These are phyloP conservation scores for Lutraria rhynchaena DNA, from an alignment of 1,140 invertebrate species.

Conservation along the genomic window DNA sequence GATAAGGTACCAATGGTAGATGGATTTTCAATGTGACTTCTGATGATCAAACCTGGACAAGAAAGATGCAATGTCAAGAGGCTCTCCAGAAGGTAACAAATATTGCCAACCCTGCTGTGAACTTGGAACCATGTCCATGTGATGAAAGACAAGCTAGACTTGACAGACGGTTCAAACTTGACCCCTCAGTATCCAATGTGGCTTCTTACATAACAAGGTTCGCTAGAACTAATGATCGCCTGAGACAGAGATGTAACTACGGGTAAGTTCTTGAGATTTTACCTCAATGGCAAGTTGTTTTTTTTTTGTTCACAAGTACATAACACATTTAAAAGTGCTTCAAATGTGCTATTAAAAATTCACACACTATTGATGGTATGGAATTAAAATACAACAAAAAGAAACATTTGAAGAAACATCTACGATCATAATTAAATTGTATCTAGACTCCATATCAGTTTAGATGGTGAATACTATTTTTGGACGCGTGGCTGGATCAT, in stretches of 20 bases:
- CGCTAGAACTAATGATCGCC: neutral
- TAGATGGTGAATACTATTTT: too few relatives aligned
- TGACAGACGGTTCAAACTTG: constrained; percentile 8
- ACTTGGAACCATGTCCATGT: constrained; percentile 18
- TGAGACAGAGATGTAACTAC: constrained; percentile 25
- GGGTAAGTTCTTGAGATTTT: neutral
- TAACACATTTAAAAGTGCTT: too few relatives aligned
- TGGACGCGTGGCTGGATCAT: too few relatives aligned
- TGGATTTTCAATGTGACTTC: constrained; percentile 42
- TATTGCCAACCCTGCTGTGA: neutral
- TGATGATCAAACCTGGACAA: neutral
- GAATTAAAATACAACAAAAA: too few relatives aligned
- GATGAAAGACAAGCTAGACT: neutral
- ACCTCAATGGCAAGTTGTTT: too few relatives aligned
- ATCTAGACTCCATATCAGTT: too few relatives aligned
- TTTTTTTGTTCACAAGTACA: too few relatives aligned
- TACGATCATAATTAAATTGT: too few relatives aligned
- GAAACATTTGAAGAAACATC: too few relatives aligned
- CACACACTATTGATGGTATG: too few relatives aligned
- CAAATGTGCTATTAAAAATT: too few relatives aligned
- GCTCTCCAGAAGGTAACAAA: neutral
- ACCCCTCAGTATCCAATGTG: neutral
- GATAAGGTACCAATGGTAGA: neutral
- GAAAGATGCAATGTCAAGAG: neutral
- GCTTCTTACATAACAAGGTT: constrained; percentile 9